A percentile compares a stretch with the other conserved stretches of the same genome.
phyloP scores from a whole-genome alignment of 2,888 invertebrate species.

The Oasisia sp. region DNA sequence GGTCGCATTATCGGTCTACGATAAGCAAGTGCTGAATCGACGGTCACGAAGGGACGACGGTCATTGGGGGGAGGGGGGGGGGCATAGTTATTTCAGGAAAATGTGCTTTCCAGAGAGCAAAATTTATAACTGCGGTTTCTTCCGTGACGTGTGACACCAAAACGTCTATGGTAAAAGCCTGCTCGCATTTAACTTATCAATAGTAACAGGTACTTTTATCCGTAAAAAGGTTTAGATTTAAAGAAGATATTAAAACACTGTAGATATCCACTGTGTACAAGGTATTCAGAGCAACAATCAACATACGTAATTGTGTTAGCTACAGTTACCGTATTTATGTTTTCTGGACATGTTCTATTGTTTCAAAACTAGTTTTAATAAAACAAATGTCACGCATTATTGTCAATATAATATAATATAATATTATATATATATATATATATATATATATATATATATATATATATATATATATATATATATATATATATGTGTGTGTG shows the following conservation, averaged over 20 bases:
- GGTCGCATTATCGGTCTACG: neutral
- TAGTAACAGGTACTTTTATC: neutral
- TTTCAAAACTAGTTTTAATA: neutral
- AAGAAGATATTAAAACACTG: too few species aligned
- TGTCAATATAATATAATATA: neutral
- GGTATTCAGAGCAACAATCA: too few species aligned
- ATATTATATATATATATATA: too few species aligned
- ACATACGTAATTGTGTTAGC: too few species aligned
- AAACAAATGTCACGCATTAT: neutral
- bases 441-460: too few species aligned
- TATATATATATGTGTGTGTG: too few species aligned
- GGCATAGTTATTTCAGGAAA: neutral
- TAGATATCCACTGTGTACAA: too few species aligned
- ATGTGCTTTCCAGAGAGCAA: neutral
- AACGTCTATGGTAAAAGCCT: neutral
- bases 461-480: too few species aligned
- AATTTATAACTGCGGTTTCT: neutral
- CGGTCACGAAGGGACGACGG: neutral
- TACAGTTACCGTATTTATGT: too few species aligned
- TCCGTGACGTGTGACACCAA: neutral
- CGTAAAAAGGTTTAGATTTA: neutral
- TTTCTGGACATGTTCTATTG: neutral
- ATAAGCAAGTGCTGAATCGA: neutral
- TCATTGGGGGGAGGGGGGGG: too few species aligned
- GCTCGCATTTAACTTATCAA: neutral